These are phyloP conservation scores for Brachystomella parvula DNA, from an alignment of 1,140 invertebrate genomes.

Conservation along the genomic window DNA sequence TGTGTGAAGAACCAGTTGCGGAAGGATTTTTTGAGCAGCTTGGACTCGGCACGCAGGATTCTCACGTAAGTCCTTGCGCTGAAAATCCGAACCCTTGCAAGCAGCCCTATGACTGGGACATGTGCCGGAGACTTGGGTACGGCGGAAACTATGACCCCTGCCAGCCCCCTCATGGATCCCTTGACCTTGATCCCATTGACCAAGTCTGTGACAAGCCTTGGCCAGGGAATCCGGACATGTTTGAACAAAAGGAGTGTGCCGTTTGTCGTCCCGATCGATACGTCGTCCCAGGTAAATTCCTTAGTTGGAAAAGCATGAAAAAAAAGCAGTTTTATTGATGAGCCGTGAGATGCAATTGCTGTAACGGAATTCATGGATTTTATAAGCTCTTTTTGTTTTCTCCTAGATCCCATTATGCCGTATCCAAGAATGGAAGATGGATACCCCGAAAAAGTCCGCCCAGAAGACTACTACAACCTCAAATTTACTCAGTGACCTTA, in stretches of 20 bases:
- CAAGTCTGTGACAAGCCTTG: conserved; percentile 32
- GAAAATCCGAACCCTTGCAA: conserved; percentile 33
- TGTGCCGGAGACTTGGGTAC: conserved; percentile 28
- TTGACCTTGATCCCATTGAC: conserved; percentile 23
- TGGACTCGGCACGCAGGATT: conserved; percentile 14
- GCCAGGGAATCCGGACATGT: conserved; percentile 37
- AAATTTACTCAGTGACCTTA: no score
- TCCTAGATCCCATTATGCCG: conserved; percentile 19
- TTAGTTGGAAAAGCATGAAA: not conserved
- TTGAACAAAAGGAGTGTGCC: conserved; percentile 31
- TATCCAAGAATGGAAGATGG: conserved; percentile 27
- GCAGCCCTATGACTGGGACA: conserved; percentile 32
- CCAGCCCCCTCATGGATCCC: conserved; percentile 5
- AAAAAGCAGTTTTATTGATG: no score
- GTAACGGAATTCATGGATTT: no score
- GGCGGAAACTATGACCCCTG: conserved; percentile 27
- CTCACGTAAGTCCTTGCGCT: conserved; percentile 21
- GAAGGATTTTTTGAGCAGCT: conserved; percentile 34
- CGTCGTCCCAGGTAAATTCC: conserved; percentile 23
- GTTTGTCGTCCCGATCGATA: conserved; percentile 30
- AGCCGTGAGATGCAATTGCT: no score
- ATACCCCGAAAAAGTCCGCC: conserved; percentile 12
- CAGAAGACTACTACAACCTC: conserved; percentile 33
- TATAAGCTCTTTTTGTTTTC: no score
- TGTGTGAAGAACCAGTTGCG: conserved; percentile 29